Evolutionary conservation across 2,888 invertebrate genomes (phyloP).

Genomic region (Eilema griseolum): DNA sequence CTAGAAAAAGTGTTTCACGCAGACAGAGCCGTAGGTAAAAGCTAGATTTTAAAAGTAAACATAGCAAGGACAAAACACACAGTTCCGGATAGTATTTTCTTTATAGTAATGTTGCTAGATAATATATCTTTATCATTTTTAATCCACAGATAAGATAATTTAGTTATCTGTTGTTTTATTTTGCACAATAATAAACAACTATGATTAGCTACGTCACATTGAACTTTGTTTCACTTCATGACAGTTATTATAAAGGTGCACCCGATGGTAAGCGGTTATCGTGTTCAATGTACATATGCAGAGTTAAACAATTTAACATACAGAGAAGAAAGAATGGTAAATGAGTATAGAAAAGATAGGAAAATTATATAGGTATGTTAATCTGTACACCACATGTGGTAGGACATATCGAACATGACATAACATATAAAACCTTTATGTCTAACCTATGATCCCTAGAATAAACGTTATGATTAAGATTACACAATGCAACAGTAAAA

Average conservation of each 20-base stretch:
- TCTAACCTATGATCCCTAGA: too few species aligned
- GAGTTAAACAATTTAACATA: neutral
- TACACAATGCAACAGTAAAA: too few species aligned
- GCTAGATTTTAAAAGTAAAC: neutral
- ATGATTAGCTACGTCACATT: neutral
- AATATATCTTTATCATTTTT: neutral
- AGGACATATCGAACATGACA: too few species aligned
- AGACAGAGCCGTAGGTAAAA: too few species aligned
- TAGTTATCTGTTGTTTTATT: neutral
- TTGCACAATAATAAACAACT: neutral
- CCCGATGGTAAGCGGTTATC: neutral
- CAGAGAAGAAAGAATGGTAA: too few species aligned
- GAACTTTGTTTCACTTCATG: neutral
- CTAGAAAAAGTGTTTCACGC: too few species aligned
- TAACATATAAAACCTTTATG: too few species aligned
- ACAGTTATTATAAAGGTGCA: neutral
- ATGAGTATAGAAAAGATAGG: too few species aligned
- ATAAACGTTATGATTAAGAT: too few species aligned
- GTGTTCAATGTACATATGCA: neutral
- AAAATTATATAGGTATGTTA: too few species aligned
- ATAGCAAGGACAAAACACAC: neutral
- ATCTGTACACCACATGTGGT: too few species aligned
- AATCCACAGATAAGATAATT: neutral
- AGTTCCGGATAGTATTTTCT: slow-evolving; percentile 2
- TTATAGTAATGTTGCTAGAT: slow-evolving; percentile 1